Evolutionary conservation across 2,888 invertebrate genomes (phyloP).

Genomic region (Rhingia campestris): DNA sequence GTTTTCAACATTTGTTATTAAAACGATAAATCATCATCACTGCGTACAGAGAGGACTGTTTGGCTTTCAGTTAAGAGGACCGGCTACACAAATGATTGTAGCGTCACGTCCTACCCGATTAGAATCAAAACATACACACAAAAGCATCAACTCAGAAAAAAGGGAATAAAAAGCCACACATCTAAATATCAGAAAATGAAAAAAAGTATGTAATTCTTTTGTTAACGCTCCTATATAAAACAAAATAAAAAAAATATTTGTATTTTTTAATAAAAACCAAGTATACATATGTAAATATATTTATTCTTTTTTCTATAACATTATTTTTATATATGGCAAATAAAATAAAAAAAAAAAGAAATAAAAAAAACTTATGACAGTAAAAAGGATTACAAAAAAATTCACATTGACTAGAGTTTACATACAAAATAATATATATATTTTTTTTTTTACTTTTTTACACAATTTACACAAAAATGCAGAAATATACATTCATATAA

Average conservation of each 20-base stretch:
- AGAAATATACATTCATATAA: slow-evolving; percentile 60
- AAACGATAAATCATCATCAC: too few relatives aligned
- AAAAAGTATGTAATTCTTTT: slow-evolving; percentile 6
- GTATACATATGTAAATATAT: slow-evolving; percentile 68
- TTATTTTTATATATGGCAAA: slow-evolving; percentile 65
- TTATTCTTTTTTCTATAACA: slow-evolving; percentile 67
- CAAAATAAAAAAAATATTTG: slow-evolving; percentile 5
- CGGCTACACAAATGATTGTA: too few relatives aligned
- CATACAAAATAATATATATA: slow-evolving; percentile 64
- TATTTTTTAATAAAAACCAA: slow-evolving; percentile 53
- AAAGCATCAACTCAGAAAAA: too few relatives aligned
- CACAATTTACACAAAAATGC: slow-evolving; percentile 69
- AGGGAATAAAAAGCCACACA: slow-evolving; percentile 1
- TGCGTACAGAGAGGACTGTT: too few relatives aligned
- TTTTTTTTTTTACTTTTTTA: slow-evolving; percentile 44
- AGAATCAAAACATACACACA: too few relatives aligned
- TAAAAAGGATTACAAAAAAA: slow-evolving; percentile 71
- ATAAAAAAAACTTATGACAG: slow-evolving; percentile 69
- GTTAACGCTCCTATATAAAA: slow-evolving; percentile 24
- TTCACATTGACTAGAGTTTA: slow-evolving; percentile 73
- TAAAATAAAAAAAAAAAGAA: slow-evolving; percentile 61
- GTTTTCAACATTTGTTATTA: too few relatives aligned
- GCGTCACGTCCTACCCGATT: too few relatives aligned
- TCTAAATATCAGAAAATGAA: slow-evolving; percentile 27
- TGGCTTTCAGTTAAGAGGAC: too few relatives aligned